Evolutionary conservation across 2,113 vertebrate species (phyloP), one percentile per base, ranked within the genome.

Genomic region (Mirza zaza): DNA sequence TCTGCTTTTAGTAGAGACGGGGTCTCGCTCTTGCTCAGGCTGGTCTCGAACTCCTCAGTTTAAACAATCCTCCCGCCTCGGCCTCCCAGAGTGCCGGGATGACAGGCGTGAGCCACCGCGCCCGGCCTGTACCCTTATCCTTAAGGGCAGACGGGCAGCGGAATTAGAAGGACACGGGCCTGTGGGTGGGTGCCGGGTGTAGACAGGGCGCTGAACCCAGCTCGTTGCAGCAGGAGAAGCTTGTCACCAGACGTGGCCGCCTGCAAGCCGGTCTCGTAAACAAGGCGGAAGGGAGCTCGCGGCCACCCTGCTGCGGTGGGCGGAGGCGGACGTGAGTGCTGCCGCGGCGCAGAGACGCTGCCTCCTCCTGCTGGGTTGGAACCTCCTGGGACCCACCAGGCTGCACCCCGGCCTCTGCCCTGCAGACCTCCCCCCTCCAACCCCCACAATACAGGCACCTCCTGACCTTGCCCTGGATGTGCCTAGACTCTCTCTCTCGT

Each of bases 141-240:
- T 45, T 39, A 17, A 4, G 68, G 67, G n/a, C 21, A 5, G 45
- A 59, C 12, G 0, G 2, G n/a, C 55, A 7, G 2, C 4, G 17
- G 61, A 50, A 9, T 76, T 48, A 68, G 50, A 32, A 2, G 2
- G 42, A 39, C 0, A 0, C 21, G 61, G 73, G 82, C 92, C 76
- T 77, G 59, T 3, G 13, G 23, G 71, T 63, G 23, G 45, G 21
- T 9, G 17, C 15, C 20, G 42, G 70, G 89, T n/a, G 9, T 29
- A 27, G 29, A 50, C 0, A 0, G 34, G 42, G 17, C 1, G 55
- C 59, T 61, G 67, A 65, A 92, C 67, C 79, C 20, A 57, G 76
- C 32, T 57, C 57, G n/a, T 39, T 75, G 83, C 32, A 48, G 32
- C 13, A 67, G 34, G 36, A 65, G 50, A 32, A 73, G 36, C 76